Evolutionary conservation across 2,888 invertebrate species (phyloP), one percentile per base, ranked within the genome.

Genomic region (Harpalus rufipes): DNA sequence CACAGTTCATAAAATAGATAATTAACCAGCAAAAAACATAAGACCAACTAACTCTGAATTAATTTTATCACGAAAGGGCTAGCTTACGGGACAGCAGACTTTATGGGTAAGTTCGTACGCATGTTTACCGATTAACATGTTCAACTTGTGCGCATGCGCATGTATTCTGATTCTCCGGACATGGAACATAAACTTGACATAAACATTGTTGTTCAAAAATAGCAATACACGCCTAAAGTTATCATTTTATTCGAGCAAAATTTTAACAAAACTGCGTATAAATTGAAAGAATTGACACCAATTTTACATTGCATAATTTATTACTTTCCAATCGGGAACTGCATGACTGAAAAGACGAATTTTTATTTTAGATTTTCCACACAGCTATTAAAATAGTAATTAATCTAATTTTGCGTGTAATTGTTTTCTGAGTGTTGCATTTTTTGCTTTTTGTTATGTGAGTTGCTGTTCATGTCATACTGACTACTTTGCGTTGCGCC

Each of bases 81-180:
- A 96, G 96, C 93, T 95, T 96, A 92, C 96, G 96, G 92, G 97
- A 97, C 93, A 96, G 96, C 94, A 95, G 96, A 92, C 94, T 97
- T 92, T 97, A 97, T 92, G 97, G 97, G 95, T 94, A 91, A 94
- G 94, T 93, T 88, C 10, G 59, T 58, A 44, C 21, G 83, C 74
- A 74, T 83, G 74, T 1, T 81, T 51, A 18, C 18, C 18, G 12
- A 51, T 56, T 72, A 56, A 10, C 14, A 56, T 81, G 41, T 81
- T 81, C 56, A 44, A 65, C 68, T 80, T 83, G 74, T 61, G 32
- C 58, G 83, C 83, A 83, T 83, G 83, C 39, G 83, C 83, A 83
- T 76, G 83, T 61, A 7, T 58, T 72, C 16, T 59, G 6, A 59
- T 39, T 83, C 39, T 58, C 32, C 82, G 82, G 72, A 74, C 72